Base-by-base conservation (phyloP, 2,113 vertebrate genomes). In the Vanacampus margaritifer region DNA sequence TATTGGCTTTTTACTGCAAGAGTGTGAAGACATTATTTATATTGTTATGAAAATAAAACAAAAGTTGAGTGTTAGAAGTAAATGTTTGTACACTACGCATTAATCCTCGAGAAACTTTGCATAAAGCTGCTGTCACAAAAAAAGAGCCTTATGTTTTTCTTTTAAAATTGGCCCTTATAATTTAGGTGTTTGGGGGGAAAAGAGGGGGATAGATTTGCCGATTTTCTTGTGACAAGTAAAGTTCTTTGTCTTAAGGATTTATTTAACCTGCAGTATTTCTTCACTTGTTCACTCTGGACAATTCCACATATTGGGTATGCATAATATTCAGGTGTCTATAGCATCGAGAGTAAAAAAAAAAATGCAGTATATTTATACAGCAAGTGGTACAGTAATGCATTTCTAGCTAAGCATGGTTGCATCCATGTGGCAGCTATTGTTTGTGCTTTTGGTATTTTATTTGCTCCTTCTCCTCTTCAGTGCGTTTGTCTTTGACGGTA, bases 401-500 rank as follows among this genome's bases (percentile, higher is more conserved):
- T 88, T 86, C 84, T 87, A 86, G 85, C 87, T 79, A 88, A 87
- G 89, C 90, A 91, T 91, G 89, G 88, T 92, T 87, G 88, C 87
- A 85, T 88, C 84, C 81, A 67, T 87, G 85, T 89, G 80, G 84
- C 86, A 91, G 88, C 87, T 92, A 88, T 82, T 84, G 84, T 87
- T 86, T 80, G 79, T 85, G 84, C 82, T 87, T 89, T 86, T 75
- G 80, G 68, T 71, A 63, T 66, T 46, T 57, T 51, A 59, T 73
- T 81, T 70, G n/a, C 67, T 58, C 67, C 45, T 75, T 17, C 9
- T 57, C 43, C 70, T 67, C 68, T 68, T 61, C 73, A 72, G 35
- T 39, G 35, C 77, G 61, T 72, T 50, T 74, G 80, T 75, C 77
- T 71, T 73, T 64, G 66, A 64, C 79, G 69, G 48, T 69, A 46